These are phyloP conservation scores for Dermolepida albohirtum DNA, from an alignment of 2,888 invertebrate species.

Conservation along the genomic window DNA sequence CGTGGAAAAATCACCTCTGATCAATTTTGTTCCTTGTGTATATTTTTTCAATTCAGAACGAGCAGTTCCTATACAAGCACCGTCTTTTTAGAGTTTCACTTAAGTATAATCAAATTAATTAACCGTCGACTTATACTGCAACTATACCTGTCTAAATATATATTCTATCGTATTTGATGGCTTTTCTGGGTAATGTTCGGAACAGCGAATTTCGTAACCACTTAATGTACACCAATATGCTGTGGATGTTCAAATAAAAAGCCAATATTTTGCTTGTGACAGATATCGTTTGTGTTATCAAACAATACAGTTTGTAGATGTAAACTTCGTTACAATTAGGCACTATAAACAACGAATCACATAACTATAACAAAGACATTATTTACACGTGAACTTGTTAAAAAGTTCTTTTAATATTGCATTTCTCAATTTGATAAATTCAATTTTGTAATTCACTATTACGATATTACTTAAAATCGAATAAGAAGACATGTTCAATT, in stretches of 20 bases:
- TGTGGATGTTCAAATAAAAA: slow-evolving; percentile 25
- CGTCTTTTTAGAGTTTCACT: slow-evolving; percentile 38
- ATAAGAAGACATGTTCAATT: no score
- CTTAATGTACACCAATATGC: slow-evolving; percentile 15
- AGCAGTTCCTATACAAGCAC: slow-evolving; percentile 34
- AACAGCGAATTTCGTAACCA: slow-evolving; percentile 27
- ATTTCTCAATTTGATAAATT: no score
- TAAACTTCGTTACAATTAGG: slow-evolving; percentile 28
- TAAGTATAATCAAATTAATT: slow-evolving; percentile 36
- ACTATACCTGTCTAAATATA: slow-evolving; percentile 39
- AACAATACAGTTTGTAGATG: slow-evolving; percentile 13
- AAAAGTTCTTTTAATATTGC: no score
- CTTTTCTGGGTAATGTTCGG: slow-evolving; percentile 38
- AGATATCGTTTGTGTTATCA: slow-evolving; percentile 27
- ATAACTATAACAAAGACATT: slow-evolving; percentile 29
- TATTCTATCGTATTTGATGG: slow-evolving; percentile 34
- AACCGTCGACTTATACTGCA: slow-evolving; percentile 34
- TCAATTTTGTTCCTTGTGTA: slow-evolving; percentile 39
- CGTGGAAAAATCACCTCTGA: slow-evolving; percentile 37
- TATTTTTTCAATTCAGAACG: slow-evolving; percentile 31
- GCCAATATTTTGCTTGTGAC: slow-evolving; percentile 37
- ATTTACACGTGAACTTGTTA: neutral
- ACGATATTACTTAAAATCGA: no score
- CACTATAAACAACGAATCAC: slow-evolving; percentile 20
- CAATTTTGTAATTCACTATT: no score